Evolutionary conservation across 2,113 vertebrate species (phyloP).

Genomic region (Xiphophorus couchianus): DNA sequence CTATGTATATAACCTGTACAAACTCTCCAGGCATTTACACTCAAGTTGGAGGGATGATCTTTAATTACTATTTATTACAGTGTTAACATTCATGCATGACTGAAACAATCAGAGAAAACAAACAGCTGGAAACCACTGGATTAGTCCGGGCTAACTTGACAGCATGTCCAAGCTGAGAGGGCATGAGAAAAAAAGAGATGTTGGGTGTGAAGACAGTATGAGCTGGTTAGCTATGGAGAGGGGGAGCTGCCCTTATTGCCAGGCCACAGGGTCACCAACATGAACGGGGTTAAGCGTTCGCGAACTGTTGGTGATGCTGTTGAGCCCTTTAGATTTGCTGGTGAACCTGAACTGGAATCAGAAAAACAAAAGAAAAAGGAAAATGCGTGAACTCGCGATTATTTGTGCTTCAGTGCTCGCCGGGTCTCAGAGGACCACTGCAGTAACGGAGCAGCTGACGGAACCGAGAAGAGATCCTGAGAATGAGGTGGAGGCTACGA

Average conservation of each 20-base stretch:
- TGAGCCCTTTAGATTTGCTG: conserved; percentile 72
- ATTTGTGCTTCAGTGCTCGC: conserved; percentile 21
- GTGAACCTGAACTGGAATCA: conserved; percentile 37
- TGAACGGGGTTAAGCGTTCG: not conserved
- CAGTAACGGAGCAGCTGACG: conserved; percentile 34
- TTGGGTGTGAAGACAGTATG: not conserved
- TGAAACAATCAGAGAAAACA: not conserved
- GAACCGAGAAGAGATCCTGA: conserved; percentile 24
- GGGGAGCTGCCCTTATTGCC: not conserved
- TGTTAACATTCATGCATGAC: not conserved
- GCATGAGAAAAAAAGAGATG: not conserved
- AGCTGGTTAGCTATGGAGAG: not conserved
- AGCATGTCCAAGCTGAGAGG: not conserved
- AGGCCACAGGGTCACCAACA: not conserved
- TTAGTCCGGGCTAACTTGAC: not conserved
- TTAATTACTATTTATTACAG: not conserved
- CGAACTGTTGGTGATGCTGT: conserved; percentile 3
- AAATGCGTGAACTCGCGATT: not conserved
- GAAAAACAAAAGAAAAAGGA: too few relatives aligned
- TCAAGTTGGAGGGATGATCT: not conserved
- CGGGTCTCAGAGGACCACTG: conserved; percentile 36
- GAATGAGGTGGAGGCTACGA: conserved; percentile 10
- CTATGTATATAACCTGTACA: not conserved
- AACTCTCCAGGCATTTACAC: not conserved
- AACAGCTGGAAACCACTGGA: not conserved